Evolutionary conservation across 2,113 vertebrate genomes (phyloP), one percentile per base, ranked within the genome.

Genomic region (Dermatemys mawii): DNA sequence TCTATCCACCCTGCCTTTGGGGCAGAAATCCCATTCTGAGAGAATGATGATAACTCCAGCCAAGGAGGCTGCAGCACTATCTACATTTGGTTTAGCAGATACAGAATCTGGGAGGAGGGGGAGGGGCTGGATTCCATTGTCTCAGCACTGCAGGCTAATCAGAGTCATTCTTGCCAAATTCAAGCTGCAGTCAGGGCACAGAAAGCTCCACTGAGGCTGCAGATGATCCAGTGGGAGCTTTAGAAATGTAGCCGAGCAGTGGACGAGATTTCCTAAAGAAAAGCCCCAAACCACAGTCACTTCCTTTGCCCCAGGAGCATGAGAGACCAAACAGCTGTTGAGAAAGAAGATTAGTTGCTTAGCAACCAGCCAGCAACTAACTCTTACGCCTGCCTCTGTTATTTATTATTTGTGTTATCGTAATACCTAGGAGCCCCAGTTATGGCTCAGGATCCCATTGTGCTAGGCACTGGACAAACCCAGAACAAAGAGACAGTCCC

Each of bases 321-420:
- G 75, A 94, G 82, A 38, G 87, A 89, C 55, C 92, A 93, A 94
- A 93, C 1, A 94, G 51, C 60, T 88, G 2, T 51, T 81, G 60
- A 86, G 88, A 57, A 91, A 91, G 91, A 92, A 4, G 80, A 85
- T 90, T 94, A 92, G 73, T 46, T 76, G 73, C 73, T 46, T 76
- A 76, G 63, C 41, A 76, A 46, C 73, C 41, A 26, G 41, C 24
- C 73, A 44, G 73, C 73, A 46, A 76, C 73, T 21, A 76, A 46
- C 73, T 76, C 41, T 46, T 46, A 44, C 4, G 35, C 63, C 63
- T 38, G 63, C n/a, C 63, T 70, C n/a, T 70, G 35, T 67, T 38
- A 70, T 38, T 38, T 70, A 70, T 70, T 5, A 70, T 70, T 38
- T 70, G 35, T 38, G 21, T 70, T 70, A 70, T 38, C 19, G 9